phyloP scores from a whole-genome alignment of 2,797 vertebrate species.

The Rhincodon typus region DNA sequence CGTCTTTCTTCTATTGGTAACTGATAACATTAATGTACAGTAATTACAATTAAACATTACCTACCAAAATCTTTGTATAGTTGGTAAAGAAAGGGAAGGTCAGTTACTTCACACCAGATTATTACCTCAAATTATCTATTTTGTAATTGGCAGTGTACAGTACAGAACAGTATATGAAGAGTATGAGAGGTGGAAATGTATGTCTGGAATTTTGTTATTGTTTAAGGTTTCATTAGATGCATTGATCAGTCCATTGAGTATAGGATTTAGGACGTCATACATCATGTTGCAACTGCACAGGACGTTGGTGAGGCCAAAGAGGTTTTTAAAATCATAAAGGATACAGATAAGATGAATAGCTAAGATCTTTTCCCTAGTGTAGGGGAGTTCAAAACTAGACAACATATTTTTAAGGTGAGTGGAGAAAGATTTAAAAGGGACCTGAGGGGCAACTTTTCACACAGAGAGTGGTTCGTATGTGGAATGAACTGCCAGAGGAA shows the following conservation, averaged over 20 bases:
- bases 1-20: conserved; percentile 16
- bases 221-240: background rate
- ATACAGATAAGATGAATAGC: too few relatives aligned
- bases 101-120: background rate
- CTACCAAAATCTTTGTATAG: background rate
- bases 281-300: background rate
- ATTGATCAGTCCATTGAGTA: background rate
- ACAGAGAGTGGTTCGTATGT: too few relatives aligned
- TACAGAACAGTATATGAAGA: background rate
- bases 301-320: too few relatives aligned
- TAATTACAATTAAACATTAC: background rate
- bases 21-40: conserved; percentile 27
- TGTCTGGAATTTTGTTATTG: background rate
- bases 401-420: too few relatives aligned
- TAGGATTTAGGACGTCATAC: background rate
- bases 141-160: background rate
- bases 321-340: too few relatives aligned
- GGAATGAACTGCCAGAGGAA: too few relatives aligned
- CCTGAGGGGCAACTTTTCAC: too few relatives aligned
- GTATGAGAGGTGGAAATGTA: background rate
- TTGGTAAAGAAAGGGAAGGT: background rate
- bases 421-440: too few relatives aligned
- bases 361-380: too few relatives aligned
- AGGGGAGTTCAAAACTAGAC: too few relatives aligned
- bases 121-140: background rate